Conservation (phyloP, 2,113 vertebrate genomes). For the Naja naja region DNA sequence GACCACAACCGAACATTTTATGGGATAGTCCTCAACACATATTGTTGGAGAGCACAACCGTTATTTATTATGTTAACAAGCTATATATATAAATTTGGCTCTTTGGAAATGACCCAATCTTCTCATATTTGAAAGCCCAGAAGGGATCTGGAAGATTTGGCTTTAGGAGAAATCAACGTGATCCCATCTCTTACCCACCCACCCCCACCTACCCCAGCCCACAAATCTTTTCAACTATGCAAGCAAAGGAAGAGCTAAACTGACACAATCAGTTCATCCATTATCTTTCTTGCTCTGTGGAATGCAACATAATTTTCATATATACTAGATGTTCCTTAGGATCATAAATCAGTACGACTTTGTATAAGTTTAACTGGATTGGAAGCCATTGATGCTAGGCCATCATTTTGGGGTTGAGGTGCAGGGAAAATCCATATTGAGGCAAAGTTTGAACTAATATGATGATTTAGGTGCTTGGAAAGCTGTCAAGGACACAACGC, state of each 20-base stretch:
- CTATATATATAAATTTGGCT: slow-evolving; percentile 10
- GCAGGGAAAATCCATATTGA: background rate
- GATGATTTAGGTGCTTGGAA: background rate
- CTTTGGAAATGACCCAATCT: slow-evolving; percentile 12
- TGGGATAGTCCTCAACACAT: background rate
- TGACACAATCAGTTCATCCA: background rate
- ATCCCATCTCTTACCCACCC: background rate
- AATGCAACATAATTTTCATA: background rate
- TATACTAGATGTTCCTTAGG: background rate
- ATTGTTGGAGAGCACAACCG: background rate
- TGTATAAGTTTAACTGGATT: background rate
- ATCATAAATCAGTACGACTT: background rate
- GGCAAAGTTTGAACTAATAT: background rate
- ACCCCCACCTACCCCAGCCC: background rate
- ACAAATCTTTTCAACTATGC: background rate
- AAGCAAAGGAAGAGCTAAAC: too few species aligned
- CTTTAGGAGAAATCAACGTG: background rate
- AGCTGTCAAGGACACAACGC: background rate
- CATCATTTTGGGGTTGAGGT: background rate
- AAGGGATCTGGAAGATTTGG: background rate
- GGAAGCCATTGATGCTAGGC: background rate
- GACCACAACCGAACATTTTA: background rate
- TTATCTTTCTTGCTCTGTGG: background rate
- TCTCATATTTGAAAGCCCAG: slow-evolving; percentile 2
- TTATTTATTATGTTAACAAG: background rate